phyloP scores from a whole-genome alignment of 1,140 invertebrate species.

The Gryllus bimaculatus region DNA sequence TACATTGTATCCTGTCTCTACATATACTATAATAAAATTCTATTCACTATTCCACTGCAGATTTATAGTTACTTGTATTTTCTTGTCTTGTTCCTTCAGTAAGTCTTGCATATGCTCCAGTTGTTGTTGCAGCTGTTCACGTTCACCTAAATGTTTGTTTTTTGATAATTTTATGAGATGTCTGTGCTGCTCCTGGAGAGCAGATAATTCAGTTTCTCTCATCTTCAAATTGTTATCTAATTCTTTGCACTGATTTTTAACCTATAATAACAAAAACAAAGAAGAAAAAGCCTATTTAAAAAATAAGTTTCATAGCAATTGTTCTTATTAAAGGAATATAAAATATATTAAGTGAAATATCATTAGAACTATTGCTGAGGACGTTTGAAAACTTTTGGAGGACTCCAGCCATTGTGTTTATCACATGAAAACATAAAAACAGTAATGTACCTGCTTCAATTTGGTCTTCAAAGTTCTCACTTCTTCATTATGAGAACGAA shows the following conservation, averaged over 20 bases:
- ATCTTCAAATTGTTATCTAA: slow-evolving; percentile 1
- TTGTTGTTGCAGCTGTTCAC: slow-evolving; percentile 57
- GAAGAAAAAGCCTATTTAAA: background rate
- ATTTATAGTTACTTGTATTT: slow-evolving; percentile 42
- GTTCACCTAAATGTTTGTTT: slow-evolving; percentile 58
- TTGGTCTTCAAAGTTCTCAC: slow-evolving; percentile 57
- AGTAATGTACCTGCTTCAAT: slow-evolving; percentile 38
- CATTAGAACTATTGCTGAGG: background rate
- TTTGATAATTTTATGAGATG: slow-evolving; percentile 57
- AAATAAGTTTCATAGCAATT: background rate
- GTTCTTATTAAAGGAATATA: background rate
- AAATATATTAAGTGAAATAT: background rate
- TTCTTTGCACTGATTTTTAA: background rate
- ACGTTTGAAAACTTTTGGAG: background rate
- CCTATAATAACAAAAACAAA: background rate
- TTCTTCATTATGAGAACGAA: slow-evolving; percentile 58
- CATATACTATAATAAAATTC: too few species aligned
- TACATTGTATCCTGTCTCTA: too few species aligned
- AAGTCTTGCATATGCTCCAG: slow-evolving; percentile 50
- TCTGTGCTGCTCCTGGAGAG: slow-evolving; percentile 44
- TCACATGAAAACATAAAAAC: too few species aligned
- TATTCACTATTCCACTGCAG: too few species aligned
- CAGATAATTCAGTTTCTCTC: background rate
- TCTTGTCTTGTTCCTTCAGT: slow-evolving; percentile 54
- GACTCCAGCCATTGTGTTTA: background rate